These are phyloP conservation scores for Penaeus chinensis DNA, from an alignment of 1,140 invertebrate species.

Conservation along the genomic window DNA sequence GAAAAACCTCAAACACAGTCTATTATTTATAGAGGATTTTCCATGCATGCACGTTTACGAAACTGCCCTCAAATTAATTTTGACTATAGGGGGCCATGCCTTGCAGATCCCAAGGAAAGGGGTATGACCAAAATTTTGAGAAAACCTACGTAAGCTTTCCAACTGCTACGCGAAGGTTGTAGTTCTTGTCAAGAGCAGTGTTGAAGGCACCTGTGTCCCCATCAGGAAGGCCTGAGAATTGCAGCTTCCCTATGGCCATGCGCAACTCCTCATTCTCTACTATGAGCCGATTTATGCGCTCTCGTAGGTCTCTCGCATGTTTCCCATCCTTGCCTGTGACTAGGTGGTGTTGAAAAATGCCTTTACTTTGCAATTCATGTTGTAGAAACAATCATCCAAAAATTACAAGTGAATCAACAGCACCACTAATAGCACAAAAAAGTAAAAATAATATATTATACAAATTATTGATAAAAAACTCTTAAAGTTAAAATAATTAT, in stretches of 20 bases:
- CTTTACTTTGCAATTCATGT: too few species aligned
- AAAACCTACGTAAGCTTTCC: slow-evolving; percentile 52
- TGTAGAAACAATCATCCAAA: too few species aligned
- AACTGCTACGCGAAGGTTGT: slow-evolving; percentile 52
- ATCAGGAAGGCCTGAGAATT: slow-evolving; percentile 47
- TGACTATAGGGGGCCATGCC: neutral
- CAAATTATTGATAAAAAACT: too few species aligned
- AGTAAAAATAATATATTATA: neutral
- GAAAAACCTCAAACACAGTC: too few species aligned
- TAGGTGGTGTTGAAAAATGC: neutral
- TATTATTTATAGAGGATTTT: too few species aligned
- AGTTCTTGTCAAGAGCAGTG: slow-evolving; percentile 45
- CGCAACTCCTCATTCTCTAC: slow-evolving; percentile 58
- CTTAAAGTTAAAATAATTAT: neutral
- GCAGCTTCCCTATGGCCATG: slow-evolving; percentile 32
- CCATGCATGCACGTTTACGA: neutral
- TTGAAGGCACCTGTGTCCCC: slow-evolving; percentile 51
- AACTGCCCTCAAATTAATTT: neutral
- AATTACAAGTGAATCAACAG: too few species aligned
- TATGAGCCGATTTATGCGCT: slow-evolving; percentile 48
- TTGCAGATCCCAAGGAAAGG: too few species aligned
- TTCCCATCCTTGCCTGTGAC: slow-evolving; percentile 54
- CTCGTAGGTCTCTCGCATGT: slow-evolving; percentile 35
- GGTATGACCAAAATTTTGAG: neutral
- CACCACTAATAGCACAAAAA: neutral